Conservation (phyloP, 2,888 invertebrate species). For the Gonocerus acuteangulatus region DNA sequence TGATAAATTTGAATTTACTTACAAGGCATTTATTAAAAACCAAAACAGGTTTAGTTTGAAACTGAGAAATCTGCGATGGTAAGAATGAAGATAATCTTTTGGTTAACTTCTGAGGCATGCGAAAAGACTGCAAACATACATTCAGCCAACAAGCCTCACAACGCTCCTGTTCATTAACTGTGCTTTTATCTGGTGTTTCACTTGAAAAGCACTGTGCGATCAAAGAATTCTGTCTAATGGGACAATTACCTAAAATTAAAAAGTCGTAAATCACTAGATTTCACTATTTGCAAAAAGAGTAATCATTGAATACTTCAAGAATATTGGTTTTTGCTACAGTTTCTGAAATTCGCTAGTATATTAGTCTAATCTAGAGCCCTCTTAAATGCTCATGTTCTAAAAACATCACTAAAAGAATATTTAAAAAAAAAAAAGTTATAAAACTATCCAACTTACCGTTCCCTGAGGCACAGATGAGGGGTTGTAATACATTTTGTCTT, state of each 20-base stretch:
- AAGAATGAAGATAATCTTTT: conserved; percentile 60
- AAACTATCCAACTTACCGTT: conserved; percentile 29
- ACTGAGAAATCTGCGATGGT: conserved; percentile 52
- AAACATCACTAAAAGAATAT: too few relatives aligned
- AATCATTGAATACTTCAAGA: too few relatives aligned
- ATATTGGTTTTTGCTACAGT: too few relatives aligned
- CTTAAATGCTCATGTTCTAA: too few relatives aligned
- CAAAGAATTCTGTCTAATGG: conserved; percentile 31
- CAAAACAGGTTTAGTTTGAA: conserved; percentile 10
- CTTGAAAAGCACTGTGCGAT: conserved; percentile 25
- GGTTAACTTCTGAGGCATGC: conserved; percentile 62
- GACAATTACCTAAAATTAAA: conserved; percentile 35
- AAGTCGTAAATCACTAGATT: not conserved
- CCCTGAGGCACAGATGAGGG: conserved; percentile 40
- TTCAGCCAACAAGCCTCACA: conserved; percentile 84
- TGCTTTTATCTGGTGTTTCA: conserved; percentile 5
- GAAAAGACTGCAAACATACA: conserved; percentile 71
- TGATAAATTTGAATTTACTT: not conserved
- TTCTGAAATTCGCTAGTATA: too few relatives aligned
- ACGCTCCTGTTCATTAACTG: conserved; percentile 3
- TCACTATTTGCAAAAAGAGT: too few relatives aligned
- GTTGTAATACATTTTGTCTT: conserved; percentile 29
- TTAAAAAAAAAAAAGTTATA: too few relatives aligned
- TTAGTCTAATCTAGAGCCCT: too few relatives aligned
- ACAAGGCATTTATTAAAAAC: conserved; percentile 8